phyloP scores from a whole-genome alignment of 2,888 invertebrate genomes.

The Dasypogon diadema region DNA sequence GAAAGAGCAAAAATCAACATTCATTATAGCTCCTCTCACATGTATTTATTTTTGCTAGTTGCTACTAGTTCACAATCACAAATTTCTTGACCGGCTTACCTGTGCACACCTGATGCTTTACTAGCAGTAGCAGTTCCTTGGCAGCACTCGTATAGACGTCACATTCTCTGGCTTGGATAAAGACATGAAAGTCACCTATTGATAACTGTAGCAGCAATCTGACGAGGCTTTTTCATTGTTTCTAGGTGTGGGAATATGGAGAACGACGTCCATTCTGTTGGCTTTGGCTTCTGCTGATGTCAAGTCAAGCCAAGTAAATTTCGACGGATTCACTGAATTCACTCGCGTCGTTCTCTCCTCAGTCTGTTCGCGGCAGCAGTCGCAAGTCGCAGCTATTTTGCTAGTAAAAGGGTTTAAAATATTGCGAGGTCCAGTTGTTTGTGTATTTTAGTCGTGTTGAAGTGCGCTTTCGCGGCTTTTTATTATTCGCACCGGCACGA shows the following conservation, averaged over 20 bases:
- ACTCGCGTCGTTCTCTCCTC: background rate
- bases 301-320: background rate
- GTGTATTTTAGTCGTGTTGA: background rate
- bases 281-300: background rate
- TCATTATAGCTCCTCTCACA: no score
- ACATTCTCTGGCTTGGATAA: background rate
- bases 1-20: no score
- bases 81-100: background rate
- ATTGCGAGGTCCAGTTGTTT: background rate
- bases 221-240: slow-evolving; percentile 15
- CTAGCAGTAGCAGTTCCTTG: background rate
- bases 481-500: slow-evolving; percentile 8
- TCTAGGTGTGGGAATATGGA: background rate
- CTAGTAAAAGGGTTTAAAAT: background rate
- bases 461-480: slow-evolving; percentile 23
- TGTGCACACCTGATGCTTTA: background rate
- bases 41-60: background rate
- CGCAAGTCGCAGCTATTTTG: no score
- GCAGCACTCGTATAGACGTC: background rate
- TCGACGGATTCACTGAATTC: slow-evolving; percentile 25
- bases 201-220: background rate
- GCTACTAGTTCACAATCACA: background rate
- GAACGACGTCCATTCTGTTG: slow-evolving; percentile 22
- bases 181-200: background rate
- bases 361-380: slow-evolving; percentile 34